A percentile compares a stretch with the other conserved stretches of the same genome.
Conservation (phyloP, 2,888 invertebrate genomes). For the Lymantria monacha region DNA sequence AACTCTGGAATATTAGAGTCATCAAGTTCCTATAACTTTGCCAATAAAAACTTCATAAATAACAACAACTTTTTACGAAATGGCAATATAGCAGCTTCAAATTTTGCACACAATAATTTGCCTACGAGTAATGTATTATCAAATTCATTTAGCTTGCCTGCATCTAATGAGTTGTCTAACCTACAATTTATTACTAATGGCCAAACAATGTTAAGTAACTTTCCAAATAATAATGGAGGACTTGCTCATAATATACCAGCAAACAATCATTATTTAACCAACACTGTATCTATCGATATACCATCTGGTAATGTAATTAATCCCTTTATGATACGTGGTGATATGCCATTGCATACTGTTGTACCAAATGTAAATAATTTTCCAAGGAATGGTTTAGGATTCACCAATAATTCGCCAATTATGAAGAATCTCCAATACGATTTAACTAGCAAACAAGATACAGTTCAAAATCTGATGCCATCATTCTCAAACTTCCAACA, state of each 20-base stretch:
- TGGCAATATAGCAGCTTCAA: background rate
- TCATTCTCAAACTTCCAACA: conserved; percentile 2
- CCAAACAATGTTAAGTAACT: conserved; percentile 1
- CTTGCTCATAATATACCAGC: conserved; percentile 1
- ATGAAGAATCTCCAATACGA: conserved; percentile 8
- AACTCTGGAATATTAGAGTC: background rate
- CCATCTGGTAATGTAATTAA: conserved; percentile 1
- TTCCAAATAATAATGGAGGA: background rate
- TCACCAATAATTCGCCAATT: conserved; percentile 2
- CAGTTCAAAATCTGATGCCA: background rate
- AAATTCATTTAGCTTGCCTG: background rate
- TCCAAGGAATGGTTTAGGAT: background rate
- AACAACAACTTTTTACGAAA: conserved; percentile 4
- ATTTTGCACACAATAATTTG: background rate
- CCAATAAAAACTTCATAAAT: conserved; percentile 7
- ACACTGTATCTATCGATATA: background rate
- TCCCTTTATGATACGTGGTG: conserved; percentile 8
- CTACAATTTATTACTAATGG: background rate
- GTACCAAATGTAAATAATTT: conserved; percentile 7
- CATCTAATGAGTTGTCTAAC: background rate
- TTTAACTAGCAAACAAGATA: background rate
- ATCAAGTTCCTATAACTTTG: conserved; percentile 10
- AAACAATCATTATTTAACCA: conserved; percentile 5
- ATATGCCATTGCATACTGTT: conserved; percentile 7
- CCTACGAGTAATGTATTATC: background rate